Base-by-base conservation (phyloP, 2,113 vertebrate species). In the Saimiri boliviensis region DNA sequence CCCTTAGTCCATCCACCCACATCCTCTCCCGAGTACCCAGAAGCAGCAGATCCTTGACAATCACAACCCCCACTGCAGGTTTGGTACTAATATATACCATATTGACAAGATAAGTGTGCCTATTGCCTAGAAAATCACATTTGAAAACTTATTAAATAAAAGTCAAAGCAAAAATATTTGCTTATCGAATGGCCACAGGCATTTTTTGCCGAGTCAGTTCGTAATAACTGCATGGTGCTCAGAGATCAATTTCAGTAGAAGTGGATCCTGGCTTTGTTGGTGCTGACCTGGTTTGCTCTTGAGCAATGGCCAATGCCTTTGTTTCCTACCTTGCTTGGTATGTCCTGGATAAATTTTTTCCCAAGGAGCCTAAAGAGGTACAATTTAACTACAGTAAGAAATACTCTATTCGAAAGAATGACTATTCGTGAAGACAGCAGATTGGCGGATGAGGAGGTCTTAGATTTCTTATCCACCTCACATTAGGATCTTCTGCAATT, bases 361-460 rank as follows among this genome's bases (percentile, higher is more conserved):
- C 47, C 66, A 94, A 85, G 21, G 30, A 80, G 13, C 89, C 21
- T n/a, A 35, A 92, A 88, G 52, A 90, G 52, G 77, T 79, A 6
- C 16, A 58, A 63, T 66, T 95, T 85, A 77, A 71, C 23, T 23
- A 87, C 11, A 42, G 58, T 25, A 21, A n/a, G 58, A 93, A 95
- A 79, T 30, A 97, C 45, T 93, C 77, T 49, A 79, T 74, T 74
- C 97, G 84, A 30, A 96, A 95, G 80, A 93, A 80, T 40, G 92
- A 70, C 45, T 95, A 79, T 87, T 91, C 89, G 80, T 76, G 83
- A 91, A 90, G 49, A 90, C 58, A 97, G 73, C 37, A 93, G 73
- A 87, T 52, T 68, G 73, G 71, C 32, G n/a, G 85, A 35, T 0
- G 12, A 11, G 21, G 58, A 93, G 19, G 23, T 58, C 63, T 89